phyloP scores from a whole-genome alignment of 2,113 vertebrate species.

The Accipiter virgatus region DNA sequence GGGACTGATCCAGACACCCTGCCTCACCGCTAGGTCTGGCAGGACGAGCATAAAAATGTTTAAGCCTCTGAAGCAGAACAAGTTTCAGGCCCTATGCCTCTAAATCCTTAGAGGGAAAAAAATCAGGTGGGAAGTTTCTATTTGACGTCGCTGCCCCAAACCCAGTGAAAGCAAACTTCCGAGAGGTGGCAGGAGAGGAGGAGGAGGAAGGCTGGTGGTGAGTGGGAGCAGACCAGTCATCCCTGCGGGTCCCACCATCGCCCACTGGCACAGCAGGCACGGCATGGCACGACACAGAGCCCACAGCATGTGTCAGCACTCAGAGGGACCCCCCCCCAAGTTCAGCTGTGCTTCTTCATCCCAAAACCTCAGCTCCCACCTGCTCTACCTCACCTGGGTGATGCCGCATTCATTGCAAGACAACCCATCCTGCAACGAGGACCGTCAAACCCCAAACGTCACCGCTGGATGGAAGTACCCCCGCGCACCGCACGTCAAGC shows the following conservation, averaged over 20 bases:
- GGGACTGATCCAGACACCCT: fast-evolving
- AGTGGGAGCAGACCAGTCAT: background rate
- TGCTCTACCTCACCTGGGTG: background rate
- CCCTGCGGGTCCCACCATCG: background rate
- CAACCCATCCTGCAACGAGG: fast-evolving
- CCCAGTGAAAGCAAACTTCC: background rate
- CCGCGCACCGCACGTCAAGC: background rate
- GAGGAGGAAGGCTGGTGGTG: background rate
- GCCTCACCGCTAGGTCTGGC: background rate
- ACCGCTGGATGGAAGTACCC: background rate
- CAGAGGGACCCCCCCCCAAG: background rate
- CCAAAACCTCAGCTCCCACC: background rate
- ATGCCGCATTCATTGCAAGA: background rate
- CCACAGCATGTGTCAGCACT: background rate
- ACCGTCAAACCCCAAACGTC: background rate
- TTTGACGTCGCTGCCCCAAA: background rate
- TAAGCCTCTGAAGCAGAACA: background rate
- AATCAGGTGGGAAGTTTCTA: fast-evolving
- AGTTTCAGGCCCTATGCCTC: background rate
- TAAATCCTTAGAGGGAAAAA: background rate
- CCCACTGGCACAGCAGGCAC: background rate
- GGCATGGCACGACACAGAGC: background rate
- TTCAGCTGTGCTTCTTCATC: background rate
- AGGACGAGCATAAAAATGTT: background rate
- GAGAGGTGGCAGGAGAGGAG: background rate